phyloP scores from a whole-genome alignment of 2,888 invertebrate genomes.

The Scelioninae gen. 2 region DNA sequence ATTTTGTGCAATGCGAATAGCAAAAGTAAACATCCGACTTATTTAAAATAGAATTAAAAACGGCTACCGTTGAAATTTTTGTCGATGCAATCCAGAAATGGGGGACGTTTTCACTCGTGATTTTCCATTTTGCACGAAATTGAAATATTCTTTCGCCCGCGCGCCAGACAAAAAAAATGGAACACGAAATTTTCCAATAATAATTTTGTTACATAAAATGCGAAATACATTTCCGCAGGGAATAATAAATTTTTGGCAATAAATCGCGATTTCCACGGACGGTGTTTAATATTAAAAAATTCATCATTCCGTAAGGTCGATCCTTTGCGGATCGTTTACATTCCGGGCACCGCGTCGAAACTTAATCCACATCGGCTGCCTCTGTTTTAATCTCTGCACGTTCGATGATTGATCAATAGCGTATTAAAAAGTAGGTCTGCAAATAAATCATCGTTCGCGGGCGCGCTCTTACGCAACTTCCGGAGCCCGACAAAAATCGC shows the following conservation, averaged over 20 bases:
- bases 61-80: too few species aligned
- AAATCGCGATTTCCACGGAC: constrained; percentile 37
- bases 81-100: too few species aligned
- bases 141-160: too few species aligned
- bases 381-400: constrained; percentile 50
- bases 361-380: constrained; percentile 45
- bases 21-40: too few species aligned
- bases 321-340: constrained; percentile 50
- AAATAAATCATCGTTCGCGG: constrained; percentile 46
- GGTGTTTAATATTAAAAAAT: constrained; percentile 56
- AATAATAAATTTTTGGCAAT: constrained; percentile 36
- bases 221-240: constrained; percentile 22
- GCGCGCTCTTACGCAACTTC: constrained; percentile 34
- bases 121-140: too few species aligned
- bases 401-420: constrained; percentile 55
- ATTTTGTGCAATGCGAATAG: too few species aligned
- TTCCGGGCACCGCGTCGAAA: constrained; percentile 49
- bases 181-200: constrained; percentile 18
- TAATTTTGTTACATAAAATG: constrained; percentile 14
- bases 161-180: too few species aligned
- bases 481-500: constrained; percentile 39
- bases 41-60: too few species aligned
- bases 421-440: constrained; percentile 53
- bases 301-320: constrained; percentile 42
- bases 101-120: too few species aligned